Percentiles rank a stretch among this genome's conserved stretches.
Conservation (phyloP, 2,113 vertebrate genomes). For the Lepisosteus oculatus region DNA sequence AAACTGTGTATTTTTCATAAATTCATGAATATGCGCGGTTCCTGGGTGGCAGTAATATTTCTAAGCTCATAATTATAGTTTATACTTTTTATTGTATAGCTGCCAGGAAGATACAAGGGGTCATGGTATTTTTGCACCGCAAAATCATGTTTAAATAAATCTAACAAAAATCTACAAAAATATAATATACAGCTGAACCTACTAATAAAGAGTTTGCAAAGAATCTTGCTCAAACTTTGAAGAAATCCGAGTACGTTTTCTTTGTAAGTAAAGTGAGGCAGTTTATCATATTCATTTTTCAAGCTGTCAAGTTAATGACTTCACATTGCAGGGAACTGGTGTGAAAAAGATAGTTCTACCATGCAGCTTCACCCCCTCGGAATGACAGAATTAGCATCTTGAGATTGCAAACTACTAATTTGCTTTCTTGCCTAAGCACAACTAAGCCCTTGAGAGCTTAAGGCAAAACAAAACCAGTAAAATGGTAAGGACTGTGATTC, state of each 20-base stretch:
- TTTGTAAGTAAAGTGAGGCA: constrained; percentile 65
- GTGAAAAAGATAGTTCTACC: constrained; percentile 54
- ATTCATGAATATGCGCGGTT: no score
- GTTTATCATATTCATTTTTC: constrained; percentile 72
- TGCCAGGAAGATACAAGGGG: no score
- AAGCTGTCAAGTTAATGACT: constrained; percentile 76
- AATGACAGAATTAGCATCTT: constrained; percentile 34
- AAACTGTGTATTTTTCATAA: no score
- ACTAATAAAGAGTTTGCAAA: no score
- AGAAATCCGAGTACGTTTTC: constrained; percentile 43
- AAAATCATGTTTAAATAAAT: no score
- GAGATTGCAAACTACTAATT: constrained; percentile 37
- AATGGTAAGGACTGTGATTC: constrained; percentile 38
- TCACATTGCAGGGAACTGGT: constrained; percentile 58
- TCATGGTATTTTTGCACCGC: no score
- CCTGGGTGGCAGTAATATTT: no score
- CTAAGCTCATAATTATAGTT: no score
- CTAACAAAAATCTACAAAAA: no score
- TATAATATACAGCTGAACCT: no score
- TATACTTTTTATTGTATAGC: no score
- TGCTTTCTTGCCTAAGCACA: constrained; percentile 47
- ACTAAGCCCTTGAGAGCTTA: constrained; percentile 33
- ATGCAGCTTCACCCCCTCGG: constrained; percentile 42
- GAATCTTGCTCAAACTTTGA: constrained; percentile 4
- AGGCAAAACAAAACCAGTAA: constrained; percentile 16